Conservation (phyloP, 1,140 invertebrate species). For the Brevipalpus yothersi region DNA sequence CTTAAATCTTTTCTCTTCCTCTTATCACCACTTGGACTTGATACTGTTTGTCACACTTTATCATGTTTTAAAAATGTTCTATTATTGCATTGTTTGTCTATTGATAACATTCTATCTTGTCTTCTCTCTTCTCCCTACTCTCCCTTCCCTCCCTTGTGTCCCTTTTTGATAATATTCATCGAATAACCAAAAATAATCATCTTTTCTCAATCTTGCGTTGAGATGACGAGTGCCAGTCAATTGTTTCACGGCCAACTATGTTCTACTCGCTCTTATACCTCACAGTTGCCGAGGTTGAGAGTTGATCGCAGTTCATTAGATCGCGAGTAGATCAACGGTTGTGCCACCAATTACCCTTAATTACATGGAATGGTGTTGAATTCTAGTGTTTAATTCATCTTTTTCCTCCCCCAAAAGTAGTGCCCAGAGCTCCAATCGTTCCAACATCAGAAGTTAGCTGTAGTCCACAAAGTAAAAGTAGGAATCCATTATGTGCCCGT, state of each 20-base stretch:
- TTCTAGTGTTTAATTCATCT: neutral
- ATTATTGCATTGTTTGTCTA: too few relatives aligned
- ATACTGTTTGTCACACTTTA: too few relatives aligned
- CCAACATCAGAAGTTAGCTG: too few relatives aligned
- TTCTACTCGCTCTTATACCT: neutral
- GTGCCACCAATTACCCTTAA: neutral
- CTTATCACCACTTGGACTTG: too few relatives aligned
- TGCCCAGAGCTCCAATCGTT: too few relatives aligned
- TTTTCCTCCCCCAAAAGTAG: neutral
- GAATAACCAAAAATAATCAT: neutral
- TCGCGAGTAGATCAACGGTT: neutral
- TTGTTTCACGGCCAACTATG: neutral
- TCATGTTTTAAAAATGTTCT: too few relatives aligned
- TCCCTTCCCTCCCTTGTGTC: neutral
- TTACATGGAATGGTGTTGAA: neutral
- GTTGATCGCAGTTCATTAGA: neutral
- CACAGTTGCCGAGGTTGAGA: neutral
- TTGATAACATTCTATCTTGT: neutral
- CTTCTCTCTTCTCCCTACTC: neutral
- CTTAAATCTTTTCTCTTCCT: too few relatives aligned
- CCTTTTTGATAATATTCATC: neutral
- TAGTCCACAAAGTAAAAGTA: neutral
- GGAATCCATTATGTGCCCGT: constrained; percentile 10
- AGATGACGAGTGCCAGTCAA: neutral
- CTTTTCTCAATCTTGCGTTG: neutral